phyloP scores from a whole-genome alignment of 2,888 invertebrate genomes.

The Acanthosepion pharaonis region DNA sequence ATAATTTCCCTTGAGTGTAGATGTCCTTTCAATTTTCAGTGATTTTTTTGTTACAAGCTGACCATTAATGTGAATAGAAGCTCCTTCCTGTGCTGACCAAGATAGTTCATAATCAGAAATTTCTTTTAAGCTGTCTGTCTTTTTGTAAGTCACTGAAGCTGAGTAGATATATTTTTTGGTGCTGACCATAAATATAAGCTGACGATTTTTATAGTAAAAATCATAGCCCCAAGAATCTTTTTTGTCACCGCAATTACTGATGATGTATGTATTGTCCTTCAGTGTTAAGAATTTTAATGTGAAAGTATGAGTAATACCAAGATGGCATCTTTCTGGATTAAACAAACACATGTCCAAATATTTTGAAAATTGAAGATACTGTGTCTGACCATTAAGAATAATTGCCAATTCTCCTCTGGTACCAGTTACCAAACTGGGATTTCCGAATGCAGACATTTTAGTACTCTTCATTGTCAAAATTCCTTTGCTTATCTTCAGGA shows the following conservation, averaged over 20 bases:
- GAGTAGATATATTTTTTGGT: slow-evolving; percentile 49
- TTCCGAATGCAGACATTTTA: slow-evolving; percentile 56
- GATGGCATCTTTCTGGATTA: slow-evolving; percentile 50
- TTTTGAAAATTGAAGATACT: slow-evolving; percentile 50
- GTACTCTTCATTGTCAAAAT: slow-evolving; percentile 53
- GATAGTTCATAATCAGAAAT: slow-evolving; percentile 51
- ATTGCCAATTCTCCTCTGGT: slow-evolving; percentile 61
- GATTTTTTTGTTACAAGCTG: not conserved
- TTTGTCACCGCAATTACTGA: slow-evolving; percentile 52
- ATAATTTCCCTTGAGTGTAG: not conserved
- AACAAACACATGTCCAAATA: slow-evolving; percentile 39
- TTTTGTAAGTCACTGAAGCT: slow-evolving; percentile 25
- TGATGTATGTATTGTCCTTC: slow-evolving; percentile 51
- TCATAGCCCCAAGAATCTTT: slow-evolving; percentile 49
- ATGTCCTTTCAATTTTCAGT: not conserved
- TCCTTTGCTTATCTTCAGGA: slow-evolving; percentile 55
- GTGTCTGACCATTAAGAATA: slow-evolving; percentile 58
- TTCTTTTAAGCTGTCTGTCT: slow-evolving; percentile 39
- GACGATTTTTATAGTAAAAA: slow-evolving; percentile 49
- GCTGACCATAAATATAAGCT: slow-evolving; percentile 51
- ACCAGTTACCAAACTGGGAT: slow-evolving; percentile 58
- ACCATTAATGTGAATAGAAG: slow-evolving; percentile 48
- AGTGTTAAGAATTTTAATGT: slow-evolving; percentile 49
- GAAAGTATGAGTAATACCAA: slow-evolving; percentile 50
- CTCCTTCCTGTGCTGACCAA: slow-evolving; percentile 52